A percentile compares a stretch with the other conserved stretches of the same genome.
Conservation (phyloP, 2,797 vertebrate species). For the Xenopus petersii region DNA sequence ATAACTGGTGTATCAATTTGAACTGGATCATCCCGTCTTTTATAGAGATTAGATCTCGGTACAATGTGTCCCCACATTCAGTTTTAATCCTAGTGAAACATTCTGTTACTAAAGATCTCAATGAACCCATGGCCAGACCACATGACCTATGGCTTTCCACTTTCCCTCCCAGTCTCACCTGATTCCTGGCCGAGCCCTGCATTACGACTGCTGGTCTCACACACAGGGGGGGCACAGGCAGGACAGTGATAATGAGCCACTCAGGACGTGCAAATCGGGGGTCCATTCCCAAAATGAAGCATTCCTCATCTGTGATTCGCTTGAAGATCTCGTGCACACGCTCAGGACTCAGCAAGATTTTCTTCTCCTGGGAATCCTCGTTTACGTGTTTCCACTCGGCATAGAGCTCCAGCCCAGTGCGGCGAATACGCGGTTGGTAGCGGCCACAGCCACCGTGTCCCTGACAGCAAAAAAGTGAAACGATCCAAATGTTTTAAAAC, state of each 20-base stretch:
- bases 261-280: constrained; percentile 87
- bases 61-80: too few relatives aligned
- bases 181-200: constrained; percentile 92
- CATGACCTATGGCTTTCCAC: too few relatives aligned
- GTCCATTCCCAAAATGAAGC: constrained; percentile 91
- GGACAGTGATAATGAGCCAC: constrained; percentile 94
- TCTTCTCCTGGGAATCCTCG: constrained; percentile 95
- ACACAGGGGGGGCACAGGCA: constrained; percentile 87
- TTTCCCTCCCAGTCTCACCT: too few relatives aligned
- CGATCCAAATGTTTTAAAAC: too few relatives aligned
- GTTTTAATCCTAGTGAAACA: too few relatives aligned
- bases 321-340: constrained; percentile 92
- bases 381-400: constrained; percentile 97
- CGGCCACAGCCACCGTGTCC: constrained; percentile 91
- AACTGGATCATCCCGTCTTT: too few relatives aligned
- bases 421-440: constrained; percentile 85
- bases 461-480: constrained; percentile 60
- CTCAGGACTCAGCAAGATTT: constrained; percentile 87
- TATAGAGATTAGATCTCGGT: too few relatives aligned
- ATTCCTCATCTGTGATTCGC: constrained; percentile 91
- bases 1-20: too few relatives aligned
- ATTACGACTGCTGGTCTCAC: constrained; percentile 92
- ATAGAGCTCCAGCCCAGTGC: constrained; percentile 85
- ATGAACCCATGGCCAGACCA: too few relatives aligned
- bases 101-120: too few relatives aligned